phyloP scores from a whole-genome alignment of 2,888 invertebrate species.

The Chalcis sispes region DNA sequence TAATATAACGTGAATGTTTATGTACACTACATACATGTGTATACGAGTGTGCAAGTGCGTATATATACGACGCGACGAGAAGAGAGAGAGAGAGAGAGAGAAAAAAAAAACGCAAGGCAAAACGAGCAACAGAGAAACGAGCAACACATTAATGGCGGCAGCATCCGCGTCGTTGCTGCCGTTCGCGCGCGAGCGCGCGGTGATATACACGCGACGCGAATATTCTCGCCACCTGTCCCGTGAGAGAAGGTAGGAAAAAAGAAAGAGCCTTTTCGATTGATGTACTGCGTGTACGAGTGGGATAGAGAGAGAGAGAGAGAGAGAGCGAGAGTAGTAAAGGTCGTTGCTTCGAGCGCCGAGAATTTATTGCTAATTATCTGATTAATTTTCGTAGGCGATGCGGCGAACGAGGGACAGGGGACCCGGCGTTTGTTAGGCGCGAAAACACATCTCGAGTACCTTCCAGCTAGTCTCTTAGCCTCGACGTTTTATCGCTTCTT shows the following conservation, averaged over 20 bases:
- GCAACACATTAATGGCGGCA: conserved; percentile 11
- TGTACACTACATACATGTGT: no score
- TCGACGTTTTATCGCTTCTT: conserved; percentile 18
- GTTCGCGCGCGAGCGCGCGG: background rate
- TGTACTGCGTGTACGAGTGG: conserved; percentile 5
- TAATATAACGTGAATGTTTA: no score
- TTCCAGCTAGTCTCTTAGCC: background rate
- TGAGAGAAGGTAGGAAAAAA: no score
- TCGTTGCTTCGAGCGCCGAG: background rate
- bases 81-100: conserved; percentile 12
- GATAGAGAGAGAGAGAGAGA: no score
- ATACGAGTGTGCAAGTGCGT: no score
- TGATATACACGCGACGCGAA: conserved; percentile 41
- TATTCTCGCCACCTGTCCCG: conserved; percentile 36
- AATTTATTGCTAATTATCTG: conserved; percentile 57
- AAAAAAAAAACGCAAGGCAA: conserved; percentile 4
- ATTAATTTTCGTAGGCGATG: conserved; percentile 46
- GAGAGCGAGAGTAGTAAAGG: background rate
- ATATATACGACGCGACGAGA: conserved; percentile 9
- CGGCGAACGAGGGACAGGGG: background rate
- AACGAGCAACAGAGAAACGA: background rate
- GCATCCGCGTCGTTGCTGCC: conserved; percentile 20
- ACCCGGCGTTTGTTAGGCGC: conserved; percentile 3
- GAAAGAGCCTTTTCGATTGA: conserved; percentile 35
- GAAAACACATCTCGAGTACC: conserved; percentile 28